Conservation (phyloP, 2,113 vertebrate species). For the Maccullochella peelii region DNA sequence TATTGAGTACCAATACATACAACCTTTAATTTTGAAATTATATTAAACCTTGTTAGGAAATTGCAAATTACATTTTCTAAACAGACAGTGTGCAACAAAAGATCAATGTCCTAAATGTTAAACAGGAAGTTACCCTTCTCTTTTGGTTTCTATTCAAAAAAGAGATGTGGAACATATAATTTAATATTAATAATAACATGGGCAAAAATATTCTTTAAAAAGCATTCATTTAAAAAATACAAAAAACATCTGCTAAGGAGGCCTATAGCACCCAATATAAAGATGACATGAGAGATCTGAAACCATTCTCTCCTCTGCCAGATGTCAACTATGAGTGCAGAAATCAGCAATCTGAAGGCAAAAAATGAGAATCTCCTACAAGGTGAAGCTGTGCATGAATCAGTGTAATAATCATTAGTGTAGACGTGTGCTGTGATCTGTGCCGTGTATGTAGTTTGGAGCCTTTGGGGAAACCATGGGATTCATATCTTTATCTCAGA, state of each 20-base stretch:
- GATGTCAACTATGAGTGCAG: conserved; percentile 73
- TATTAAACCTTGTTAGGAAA: neutral
- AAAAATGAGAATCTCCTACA: conserved; percentile 71
- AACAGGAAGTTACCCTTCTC: neutral
- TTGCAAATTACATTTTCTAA: neutral
- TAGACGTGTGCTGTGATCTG: conserved; percentile 40
- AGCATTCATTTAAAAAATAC: neutral
- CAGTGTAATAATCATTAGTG: conserved; percentile 29
- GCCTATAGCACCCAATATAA: neutral
- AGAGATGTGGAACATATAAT: neutral
- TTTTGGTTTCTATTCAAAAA: neutral
- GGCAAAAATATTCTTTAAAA: neutral
- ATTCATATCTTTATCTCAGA: neutral
- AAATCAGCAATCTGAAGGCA: conserved; percentile 67
- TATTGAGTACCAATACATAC: neutral
- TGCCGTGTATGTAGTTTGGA: neutral
- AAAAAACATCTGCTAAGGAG: neutral
- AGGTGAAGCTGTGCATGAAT: conserved; percentile 72
- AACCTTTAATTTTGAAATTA: neutral
- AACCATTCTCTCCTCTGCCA: conserved; percentile 60
- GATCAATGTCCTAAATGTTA: neutral
- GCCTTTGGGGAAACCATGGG: neutral
- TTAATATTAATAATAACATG: too few relatives aligned
- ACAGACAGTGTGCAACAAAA: neutral
- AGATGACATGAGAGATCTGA: conserved; percentile 23